Conservation (phyloP, 2,797 vertebrate species). For the Pseudotriccus pelzelni region DNA sequence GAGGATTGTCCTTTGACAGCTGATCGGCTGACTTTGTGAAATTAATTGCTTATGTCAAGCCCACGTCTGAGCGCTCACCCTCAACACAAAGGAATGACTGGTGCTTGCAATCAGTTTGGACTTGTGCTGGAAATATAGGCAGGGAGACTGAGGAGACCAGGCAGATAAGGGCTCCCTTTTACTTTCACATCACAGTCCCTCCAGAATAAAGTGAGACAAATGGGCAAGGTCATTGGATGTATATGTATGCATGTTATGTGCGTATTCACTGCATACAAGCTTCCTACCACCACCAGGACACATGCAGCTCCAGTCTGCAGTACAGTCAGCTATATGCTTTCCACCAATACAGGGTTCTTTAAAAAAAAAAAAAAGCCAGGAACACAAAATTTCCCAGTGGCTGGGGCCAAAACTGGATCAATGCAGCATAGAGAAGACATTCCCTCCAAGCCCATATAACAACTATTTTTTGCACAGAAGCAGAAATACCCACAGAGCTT, state of each 20-base stretch:
- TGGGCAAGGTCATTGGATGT: neutral
- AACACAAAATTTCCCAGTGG: neutral
- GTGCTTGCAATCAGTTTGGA: neutral
- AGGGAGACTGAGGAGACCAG: neutral
- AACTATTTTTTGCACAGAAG: neutral
- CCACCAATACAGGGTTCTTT: neutral
- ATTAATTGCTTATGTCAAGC: slow-evolving; percentile 21
- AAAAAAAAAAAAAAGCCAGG: neutral
- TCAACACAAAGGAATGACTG: slow-evolving; percentile 3
- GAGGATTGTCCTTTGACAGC: neutral
- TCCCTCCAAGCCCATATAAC: neutral
- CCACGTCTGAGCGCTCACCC: neutral
- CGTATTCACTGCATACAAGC: neutral
- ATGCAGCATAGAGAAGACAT: neutral
- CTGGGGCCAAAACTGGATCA: neutral
- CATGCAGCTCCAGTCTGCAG: neutral
- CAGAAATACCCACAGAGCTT: neutral
- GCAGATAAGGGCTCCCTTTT: neutral
- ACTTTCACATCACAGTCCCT: neutral
- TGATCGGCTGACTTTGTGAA: neutral
- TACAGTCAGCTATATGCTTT: neutral
- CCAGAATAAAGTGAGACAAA: neutral
- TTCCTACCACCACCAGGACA: neutral
- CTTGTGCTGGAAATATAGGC: neutral
- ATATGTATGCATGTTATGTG: neutral